phyloP scores from a whole-genome alignment of 2,797 vertebrate genomes.

The Pogoniulus pusillus region DNA sequence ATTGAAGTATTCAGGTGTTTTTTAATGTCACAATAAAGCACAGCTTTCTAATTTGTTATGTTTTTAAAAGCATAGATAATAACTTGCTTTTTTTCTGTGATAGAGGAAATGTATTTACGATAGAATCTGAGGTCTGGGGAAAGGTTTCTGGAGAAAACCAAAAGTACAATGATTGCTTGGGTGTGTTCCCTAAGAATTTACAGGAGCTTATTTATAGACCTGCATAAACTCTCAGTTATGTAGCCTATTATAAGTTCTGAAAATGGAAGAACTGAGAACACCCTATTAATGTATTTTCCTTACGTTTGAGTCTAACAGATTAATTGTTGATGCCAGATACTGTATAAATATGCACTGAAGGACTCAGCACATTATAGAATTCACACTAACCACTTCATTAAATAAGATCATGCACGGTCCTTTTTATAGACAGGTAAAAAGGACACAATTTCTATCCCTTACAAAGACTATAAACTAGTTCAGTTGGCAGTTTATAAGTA shows the following conservation, averaged over 20 bases:
- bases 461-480: not conserved
- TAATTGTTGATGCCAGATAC: constrained; percentile 23
- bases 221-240: constrained; percentile 23
- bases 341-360: not conserved
- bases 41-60: not conserved
- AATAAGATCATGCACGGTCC: not conserved
- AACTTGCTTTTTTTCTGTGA: not conserved
- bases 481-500: not conserved
- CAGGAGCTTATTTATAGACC: constrained; percentile 40
- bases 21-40: not conserved
- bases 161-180: not conserved
- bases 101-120: not conserved
- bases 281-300: constrained; percentile 48
- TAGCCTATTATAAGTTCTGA: constrained; percentile 3
- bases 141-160: not conserved
- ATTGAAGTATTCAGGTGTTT: not conserved
- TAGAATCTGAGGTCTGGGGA: not conserved
- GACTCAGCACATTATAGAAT: not conserved
- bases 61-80: not conserved
- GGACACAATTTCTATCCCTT: not conserved
- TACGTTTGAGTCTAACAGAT: not conserved
- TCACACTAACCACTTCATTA: not conserved
- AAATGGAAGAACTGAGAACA: constrained; percentile 28
- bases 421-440: not conserved
- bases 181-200: constrained; percentile 45